Conservation (phyloP, 30 jellyfish, hydroid and myxozoan genomes). For the Hydractinia symbiolongicarpus region DNA sequence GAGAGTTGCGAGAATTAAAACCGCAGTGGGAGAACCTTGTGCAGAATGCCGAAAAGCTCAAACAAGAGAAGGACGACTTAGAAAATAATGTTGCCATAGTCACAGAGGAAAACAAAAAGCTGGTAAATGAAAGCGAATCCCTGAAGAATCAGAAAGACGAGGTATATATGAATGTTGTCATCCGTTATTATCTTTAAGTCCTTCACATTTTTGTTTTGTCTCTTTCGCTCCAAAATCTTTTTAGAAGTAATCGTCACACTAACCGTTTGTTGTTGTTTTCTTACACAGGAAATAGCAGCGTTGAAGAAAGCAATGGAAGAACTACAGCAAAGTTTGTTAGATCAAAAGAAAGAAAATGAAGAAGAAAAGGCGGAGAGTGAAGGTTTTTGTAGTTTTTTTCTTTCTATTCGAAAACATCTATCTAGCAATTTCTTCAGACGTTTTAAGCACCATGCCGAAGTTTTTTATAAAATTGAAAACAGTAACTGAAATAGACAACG, state of each 20-base stretch:
- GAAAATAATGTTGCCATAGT: slow-evolving; percentile 31
- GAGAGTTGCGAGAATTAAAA: slow-evolving; percentile 38
- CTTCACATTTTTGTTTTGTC: neutral
- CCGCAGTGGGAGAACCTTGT: slow-evolving; percentile 38
- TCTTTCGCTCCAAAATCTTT: no score
- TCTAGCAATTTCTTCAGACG: no score
- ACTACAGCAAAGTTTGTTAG: slow-evolving; percentile 43
- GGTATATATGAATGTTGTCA: neutral
- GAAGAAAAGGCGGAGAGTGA: slow-evolving; percentile 36
- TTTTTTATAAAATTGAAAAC: no score
- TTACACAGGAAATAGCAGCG: slow-evolving; percentile 50
- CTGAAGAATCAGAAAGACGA: slow-evolving; percentile 26
- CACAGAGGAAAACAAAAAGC: slow-evolving; percentile 23
- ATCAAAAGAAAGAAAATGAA: slow-evolving; percentile 38
- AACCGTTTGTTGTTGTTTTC: neutral
- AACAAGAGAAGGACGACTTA: slow-evolving; percentile 29
- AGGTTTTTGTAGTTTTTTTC: slow-evolving; percentile 17
- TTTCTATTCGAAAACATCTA: no score
- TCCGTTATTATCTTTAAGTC: neutral
- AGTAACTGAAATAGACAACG: no score
- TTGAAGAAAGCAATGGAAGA: slow-evolving; percentile 49
- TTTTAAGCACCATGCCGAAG: no score
- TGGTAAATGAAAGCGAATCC: slow-evolving; percentile 39
- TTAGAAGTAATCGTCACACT: no score
- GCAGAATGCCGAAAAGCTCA: slow-evolving; percentile 32